Evolutionary conservation across 1,140 invertebrate species (phyloP).

Genomic region (Samia ricini): DNA sequence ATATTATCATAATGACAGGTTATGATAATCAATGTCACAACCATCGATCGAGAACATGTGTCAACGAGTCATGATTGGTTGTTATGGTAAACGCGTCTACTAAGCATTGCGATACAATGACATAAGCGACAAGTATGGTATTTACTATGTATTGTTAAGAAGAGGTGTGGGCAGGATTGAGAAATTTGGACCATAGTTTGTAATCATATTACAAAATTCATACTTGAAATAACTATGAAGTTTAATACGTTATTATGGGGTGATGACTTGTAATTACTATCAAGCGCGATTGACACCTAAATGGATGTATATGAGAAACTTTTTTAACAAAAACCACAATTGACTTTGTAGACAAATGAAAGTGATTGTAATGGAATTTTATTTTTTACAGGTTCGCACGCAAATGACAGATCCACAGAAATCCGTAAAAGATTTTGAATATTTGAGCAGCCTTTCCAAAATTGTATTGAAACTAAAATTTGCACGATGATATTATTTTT

Average conservation of each 20-base stretch:
- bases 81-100: slow-evolving; percentile 22
- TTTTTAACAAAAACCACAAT: background rate
- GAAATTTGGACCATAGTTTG: slow-evolving; percentile 1
- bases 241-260: background rate
- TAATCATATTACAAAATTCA: background rate
- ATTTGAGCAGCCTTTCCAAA: too few relatives aligned
- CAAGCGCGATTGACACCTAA: background rate
- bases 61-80: slow-evolving; percentile 28
- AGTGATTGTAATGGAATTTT: background rate
- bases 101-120: slow-evolving; percentile 15
- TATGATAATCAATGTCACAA: slow-evolving; percentile 34
- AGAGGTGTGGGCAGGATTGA: slow-evolving; percentile 2
- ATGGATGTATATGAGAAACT: background rate
- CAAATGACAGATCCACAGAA: too few relatives aligned
- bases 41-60: slow-evolving; percentile 33
- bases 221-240: background rate
- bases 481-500: too few relatives aligned
- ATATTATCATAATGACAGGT: slow-evolving; percentile 20
- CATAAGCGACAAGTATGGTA: slow-evolving; percentile 22
- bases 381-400: background rate
- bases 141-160: slow-evolving; percentile 9
- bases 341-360: background rate
- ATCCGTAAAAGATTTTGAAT: too few relatives aligned
- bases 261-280: background rate
- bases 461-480: too few relatives aligned